These are phyloP conservation scores for Graptemys geographica DNA, from an alignment of 2,797 vertebrate species.

Conservation along the genomic window DNA sequence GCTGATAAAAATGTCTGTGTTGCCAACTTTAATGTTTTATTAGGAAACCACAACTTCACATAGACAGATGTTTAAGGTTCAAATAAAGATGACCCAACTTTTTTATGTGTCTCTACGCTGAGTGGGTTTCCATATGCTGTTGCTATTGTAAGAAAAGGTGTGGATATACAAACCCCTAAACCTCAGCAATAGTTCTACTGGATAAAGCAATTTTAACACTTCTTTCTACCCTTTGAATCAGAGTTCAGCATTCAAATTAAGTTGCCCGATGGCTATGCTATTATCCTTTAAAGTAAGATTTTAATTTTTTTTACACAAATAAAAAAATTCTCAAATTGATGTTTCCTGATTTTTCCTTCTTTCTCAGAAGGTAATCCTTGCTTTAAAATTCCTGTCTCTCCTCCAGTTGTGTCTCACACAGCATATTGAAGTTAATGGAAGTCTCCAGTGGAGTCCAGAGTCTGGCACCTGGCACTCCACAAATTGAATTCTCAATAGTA, in stretches of 20 bases:
- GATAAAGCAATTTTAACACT: neutral
- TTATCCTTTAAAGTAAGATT: neutral
- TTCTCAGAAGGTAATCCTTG: neutral
- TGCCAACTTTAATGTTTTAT: neutral
- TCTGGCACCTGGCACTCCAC: rapidly evolving
- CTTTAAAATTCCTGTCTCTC: neutral
- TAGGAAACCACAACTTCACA: neutral
- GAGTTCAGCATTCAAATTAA: neutral
- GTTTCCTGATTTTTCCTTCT: neutral
- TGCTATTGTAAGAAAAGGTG: neutral
- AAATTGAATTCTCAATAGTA: neutral
- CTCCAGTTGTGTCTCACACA: neutral
- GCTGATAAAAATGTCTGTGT: neutral
- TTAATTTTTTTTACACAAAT: neutral
- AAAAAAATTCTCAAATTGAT: neutral
- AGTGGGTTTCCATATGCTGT: neutral
- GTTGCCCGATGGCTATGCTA: neutral
- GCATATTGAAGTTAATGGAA: neutral
- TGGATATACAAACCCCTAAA: neutral
- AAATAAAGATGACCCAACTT: neutral
- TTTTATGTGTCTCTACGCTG: rapidly evolving
- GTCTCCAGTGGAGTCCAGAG: neutral
- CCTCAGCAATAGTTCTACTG: neutral
- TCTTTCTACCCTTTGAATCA: neutral
- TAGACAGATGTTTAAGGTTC: neutral